Base-by-base conservation (phyloP, 1,140 invertebrate genomes). In the Steinernema khuongi region DNA sequence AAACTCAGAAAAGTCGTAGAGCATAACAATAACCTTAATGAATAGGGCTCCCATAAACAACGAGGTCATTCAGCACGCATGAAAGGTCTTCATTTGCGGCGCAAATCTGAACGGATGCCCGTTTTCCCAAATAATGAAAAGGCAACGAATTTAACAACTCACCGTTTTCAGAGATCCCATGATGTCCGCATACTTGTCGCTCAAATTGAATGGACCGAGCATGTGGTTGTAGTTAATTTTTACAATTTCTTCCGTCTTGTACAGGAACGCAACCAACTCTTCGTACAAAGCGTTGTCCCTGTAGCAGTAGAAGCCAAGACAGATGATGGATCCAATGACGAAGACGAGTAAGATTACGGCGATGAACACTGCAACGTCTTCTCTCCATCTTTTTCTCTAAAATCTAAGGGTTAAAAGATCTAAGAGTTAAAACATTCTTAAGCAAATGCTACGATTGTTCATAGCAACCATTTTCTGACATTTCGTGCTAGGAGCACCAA, bases 151-250 rank as follows among this genome's bases (percentile, higher is more conserved):
- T 67, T 17, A 67, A 60, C 7, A 66, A 67, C 67, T 50, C 26
- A 76, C 74, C 32, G 72, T 70, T 75, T 69, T 75, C 31, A 74
- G 67, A 19, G 19, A 60, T 4, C 33, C 67, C 67, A 77, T 67
- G 19, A 73, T 69, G 30, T 77, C 72, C 1, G 31, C 43, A 29
- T 77, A 72, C 43, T 74, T 77, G 4, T 77, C 75, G 2, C 22
- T 43, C 43, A 75, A 22, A 29, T 77, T 68, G 33, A 74, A 77
- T 0, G 73, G 18, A 36, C 75, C 75, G 1, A 74, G 44, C 29
- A 70, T 60, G 22, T 72, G 75, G 22, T 74, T 71, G 29, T 77
- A 77, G 43, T 77, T 41, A 1, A 77, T 77, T 67, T 77, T 77
- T 0, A 72, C 73, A 31, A 77, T 77, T 32, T 68, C 67, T 26